phyloP scores from a whole-genome alignment of 2,113 vertebrate species.

The Brachyistius frenatus region DNA sequence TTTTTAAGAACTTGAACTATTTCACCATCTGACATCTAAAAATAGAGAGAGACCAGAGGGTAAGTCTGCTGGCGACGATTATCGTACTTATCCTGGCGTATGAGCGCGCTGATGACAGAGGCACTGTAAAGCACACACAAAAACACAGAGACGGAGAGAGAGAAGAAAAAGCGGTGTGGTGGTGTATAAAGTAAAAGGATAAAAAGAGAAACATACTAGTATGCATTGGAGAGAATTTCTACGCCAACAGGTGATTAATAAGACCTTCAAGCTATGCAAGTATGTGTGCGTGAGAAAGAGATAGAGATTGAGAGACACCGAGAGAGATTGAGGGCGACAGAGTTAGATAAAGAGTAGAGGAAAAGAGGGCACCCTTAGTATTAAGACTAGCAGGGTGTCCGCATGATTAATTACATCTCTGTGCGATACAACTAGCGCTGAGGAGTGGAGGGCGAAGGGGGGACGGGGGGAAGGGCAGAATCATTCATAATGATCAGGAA shows the following conservation, averaged over 20 bases:
- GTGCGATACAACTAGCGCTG: conserved; percentile 18
- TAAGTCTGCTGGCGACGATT: conserved; percentile 35
- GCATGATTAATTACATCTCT: conserved; percentile 72
- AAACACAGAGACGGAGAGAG: conserved; percentile 13
- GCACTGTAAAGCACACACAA: conserved; percentile 1
- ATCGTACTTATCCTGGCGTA: conserved; percentile 45
- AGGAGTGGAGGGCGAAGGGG: conserved; percentile 6
- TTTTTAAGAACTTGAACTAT: conserved; percentile 71
- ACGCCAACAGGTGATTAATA: conserved; percentile 52
- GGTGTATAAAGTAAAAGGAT: background rate
- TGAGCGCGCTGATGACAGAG: conserved; percentile 32
- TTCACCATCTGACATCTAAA: conserved; percentile 71
- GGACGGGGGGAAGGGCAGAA: conserved; percentile 34
- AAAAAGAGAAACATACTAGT: conserved; percentile 22
- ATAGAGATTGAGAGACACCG: conserved; percentile 14
- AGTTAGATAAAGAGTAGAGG: conserved; percentile 39
- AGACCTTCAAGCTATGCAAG: conserved; percentile 35
- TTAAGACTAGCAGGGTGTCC: conserved; percentile 58
- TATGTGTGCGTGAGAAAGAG: conserved; percentile 3
- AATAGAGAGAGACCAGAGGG: conserved; percentile 58
- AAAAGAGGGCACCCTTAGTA: conserved; percentile 45
- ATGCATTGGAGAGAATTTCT: conserved; percentile 34
- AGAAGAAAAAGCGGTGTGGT: conserved; percentile 1
- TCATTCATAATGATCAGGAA: conserved; percentile 64
- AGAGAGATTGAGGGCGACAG: conserved; percentile 29